Conservation (phyloP, 2,888 invertebrate species). For the Stramonita haemastoma region DNA sequence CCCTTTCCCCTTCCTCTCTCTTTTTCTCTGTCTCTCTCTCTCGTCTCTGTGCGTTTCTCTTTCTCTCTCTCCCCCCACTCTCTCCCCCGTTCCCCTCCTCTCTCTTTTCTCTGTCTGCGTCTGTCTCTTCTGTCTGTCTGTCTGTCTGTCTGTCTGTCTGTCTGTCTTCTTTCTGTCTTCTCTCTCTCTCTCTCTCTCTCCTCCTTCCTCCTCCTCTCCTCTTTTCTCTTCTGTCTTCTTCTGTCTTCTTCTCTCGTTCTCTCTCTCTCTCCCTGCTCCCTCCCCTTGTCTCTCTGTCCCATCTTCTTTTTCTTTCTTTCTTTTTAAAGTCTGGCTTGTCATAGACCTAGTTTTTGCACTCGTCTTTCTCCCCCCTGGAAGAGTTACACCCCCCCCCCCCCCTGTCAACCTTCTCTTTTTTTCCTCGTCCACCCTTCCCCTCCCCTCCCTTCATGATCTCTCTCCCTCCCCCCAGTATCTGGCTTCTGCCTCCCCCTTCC, state of each 20-base stretch:
- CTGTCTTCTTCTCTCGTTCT: not conserved
- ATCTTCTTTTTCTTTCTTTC: not conserved
- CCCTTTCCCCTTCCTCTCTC: too few relatives aligned
- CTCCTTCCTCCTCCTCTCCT: not conserved
- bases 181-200: not conserved
- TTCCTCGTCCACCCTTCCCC: too few relatives aligned
- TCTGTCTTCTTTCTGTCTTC: not conserved
- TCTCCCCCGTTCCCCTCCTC: not conserved
- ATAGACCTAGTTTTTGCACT: too few relatives aligned
- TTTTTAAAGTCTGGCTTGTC: not conserved
- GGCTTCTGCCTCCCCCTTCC: too few relatives aligned
- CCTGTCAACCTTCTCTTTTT: too few relatives aligned
- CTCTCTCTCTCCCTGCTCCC: not conserved
- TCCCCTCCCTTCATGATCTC: too few relatives aligned
- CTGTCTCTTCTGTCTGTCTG: not conserved
- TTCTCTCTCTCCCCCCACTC: not conserved
- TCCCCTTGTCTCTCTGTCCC: too few relatives aligned
- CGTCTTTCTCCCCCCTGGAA: not conserved
- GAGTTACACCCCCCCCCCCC: not conserved
- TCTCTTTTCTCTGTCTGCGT: not conserved
- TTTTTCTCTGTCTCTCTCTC: too few relatives aligned
- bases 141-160: not conserved
- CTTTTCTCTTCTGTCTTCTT: not conserved
- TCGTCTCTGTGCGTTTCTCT: too few relatives aligned
- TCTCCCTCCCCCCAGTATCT: too few relatives aligned